Conservation (phyloP, 2,797 vertebrate species). For the Oreortyx pictus region DNA sequence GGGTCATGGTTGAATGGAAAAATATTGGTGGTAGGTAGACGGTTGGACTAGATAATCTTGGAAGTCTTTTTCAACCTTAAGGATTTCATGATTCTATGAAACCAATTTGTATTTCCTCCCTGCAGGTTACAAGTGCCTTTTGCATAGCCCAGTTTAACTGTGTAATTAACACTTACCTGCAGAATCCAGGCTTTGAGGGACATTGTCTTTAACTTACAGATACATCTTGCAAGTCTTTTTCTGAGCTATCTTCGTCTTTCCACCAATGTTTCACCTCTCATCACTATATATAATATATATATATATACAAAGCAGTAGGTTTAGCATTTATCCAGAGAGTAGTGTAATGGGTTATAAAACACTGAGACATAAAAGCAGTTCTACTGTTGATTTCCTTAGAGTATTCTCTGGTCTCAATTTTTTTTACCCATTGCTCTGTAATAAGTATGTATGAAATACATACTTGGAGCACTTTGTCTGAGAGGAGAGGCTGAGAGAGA, state of each 20-base stretch:
- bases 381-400: neutral
- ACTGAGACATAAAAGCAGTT: neutral
- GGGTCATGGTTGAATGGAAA: no score
- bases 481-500: no score
- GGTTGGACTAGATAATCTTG: no score
- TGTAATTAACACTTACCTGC: neutral
- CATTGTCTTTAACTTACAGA: neutral
- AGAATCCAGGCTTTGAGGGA: neutral
- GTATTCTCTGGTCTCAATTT: neutral
- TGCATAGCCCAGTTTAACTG: neutral
- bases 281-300: no score
- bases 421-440: no score
- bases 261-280: accelerated
- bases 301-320: neutral
- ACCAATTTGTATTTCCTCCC: accelerated
- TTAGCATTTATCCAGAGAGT: neutral
- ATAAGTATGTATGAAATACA: neutral
- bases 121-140: neutral
- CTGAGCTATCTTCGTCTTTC: neutral
- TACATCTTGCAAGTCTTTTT: neutral
- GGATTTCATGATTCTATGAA: neutral
- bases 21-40: no score
- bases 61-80: no score
- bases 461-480: no score
- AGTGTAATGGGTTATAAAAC: neutral